These are phyloP conservation scores for Hypsibius dujardini DNA, from an alignment of 1,140 invertebrate species.

Conservation along the genomic window DNA sequence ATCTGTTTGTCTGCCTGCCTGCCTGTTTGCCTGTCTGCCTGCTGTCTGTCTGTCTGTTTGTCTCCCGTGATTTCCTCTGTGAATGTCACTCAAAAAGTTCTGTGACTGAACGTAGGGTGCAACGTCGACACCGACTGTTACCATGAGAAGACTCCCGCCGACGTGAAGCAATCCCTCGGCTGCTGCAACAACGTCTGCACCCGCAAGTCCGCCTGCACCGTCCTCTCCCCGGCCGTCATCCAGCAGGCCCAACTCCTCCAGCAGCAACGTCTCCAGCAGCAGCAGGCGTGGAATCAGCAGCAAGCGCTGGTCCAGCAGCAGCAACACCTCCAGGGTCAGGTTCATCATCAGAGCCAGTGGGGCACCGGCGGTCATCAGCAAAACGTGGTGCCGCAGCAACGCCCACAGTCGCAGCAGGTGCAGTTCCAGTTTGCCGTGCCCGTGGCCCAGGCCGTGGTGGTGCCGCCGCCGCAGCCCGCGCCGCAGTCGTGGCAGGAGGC, in stretches of 20 bases:
- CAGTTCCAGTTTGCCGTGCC: neutral
- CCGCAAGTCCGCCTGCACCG: neutral
- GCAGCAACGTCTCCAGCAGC: neutral
- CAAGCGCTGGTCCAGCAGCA: neutral
- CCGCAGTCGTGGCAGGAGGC: conserved; percentile 25
- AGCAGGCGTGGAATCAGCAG: neutral
- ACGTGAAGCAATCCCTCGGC: neutral
- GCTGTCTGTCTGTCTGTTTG: no score
- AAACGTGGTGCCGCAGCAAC: neutral
- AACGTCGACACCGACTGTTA: conserved; percentile 15
- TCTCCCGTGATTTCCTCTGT: neutral
- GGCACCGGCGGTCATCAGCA: neutral
- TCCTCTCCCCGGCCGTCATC: neutral
- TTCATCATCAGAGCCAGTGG: neutral
- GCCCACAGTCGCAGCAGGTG: neutral
- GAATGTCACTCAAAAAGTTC: no score
- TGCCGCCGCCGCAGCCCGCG: neutral
- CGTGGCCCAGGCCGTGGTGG: neutral
- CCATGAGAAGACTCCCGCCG: neutral
- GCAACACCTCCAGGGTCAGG: neutral
- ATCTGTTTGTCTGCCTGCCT: no score
- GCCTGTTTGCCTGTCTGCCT: no score
- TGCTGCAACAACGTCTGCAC: conserved; percentile 13
- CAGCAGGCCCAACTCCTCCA: neutral
- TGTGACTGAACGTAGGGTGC: neutral